These are phyloP conservation scores for Cygnus olor DNA, from an alignment of 2,797 vertebrate species.

Conservation along the genomic window DNA sequence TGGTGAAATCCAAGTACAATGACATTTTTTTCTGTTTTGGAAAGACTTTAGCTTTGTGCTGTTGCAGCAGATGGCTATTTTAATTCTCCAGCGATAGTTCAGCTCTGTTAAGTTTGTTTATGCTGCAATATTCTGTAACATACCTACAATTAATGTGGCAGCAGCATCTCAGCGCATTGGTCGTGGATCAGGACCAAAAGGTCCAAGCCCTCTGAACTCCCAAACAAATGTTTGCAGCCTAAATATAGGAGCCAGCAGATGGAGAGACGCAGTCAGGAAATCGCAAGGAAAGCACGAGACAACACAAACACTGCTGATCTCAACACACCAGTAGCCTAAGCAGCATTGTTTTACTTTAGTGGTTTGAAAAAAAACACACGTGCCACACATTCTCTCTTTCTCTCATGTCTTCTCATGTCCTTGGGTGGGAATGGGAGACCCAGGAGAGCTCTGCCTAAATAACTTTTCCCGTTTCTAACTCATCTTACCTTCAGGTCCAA, in stretches of 20 bases:
- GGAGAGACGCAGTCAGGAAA: background rate
- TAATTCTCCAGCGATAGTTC: background rate
- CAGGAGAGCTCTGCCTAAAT: background rate
- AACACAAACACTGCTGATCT: background rate
- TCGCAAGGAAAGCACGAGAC: background rate
- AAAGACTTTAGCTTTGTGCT: background rate
- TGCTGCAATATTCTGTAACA: background rate
- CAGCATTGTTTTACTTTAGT: background rate
- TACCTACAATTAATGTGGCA: background rate
- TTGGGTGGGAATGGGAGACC: background rate
- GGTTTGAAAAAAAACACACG: background rate
- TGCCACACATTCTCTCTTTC: background rate
- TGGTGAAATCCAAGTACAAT: background rate
- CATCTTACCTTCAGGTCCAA: too few species aligned
- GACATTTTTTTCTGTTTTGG: background rate
- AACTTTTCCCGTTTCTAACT: background rate
- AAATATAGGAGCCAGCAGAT: background rate
- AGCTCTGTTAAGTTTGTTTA: background rate
- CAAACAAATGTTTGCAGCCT: background rate
- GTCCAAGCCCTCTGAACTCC: background rate
- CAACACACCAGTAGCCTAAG: too few species aligned
- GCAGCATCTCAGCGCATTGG: background rate
- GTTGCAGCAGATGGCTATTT: slow-evolving; percentile 11
- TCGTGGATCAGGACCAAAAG: background rate
- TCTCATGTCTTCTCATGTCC: background rate